Conservation (phyloP, 1,140 invertebrate genomes). For the Cryptotermes secundus region DNA sequence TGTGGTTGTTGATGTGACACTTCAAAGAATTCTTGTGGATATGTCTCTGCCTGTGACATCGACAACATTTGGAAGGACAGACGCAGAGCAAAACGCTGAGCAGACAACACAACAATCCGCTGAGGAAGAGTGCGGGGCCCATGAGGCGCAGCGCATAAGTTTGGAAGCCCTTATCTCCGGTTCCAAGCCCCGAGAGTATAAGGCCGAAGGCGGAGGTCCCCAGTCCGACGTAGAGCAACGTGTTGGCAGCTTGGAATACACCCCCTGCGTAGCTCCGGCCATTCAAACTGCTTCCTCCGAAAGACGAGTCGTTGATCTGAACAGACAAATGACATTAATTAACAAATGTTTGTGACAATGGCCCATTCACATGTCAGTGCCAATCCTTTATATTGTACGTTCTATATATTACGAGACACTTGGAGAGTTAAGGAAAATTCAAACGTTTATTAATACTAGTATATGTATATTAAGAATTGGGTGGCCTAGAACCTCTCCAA, state of each 20-base stretch:
- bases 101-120: slow-evolving; percentile 58
- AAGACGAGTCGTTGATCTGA: slow-evolving; percentile 74
- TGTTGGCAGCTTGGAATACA: slow-evolving; percentile 64
- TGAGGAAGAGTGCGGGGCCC: slow-evolving; percentile 71
- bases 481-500: no score
- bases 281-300: slow-evolving; percentile 66
- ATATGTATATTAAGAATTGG: no score
- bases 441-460: no score
- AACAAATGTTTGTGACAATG: neutral
- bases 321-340: slow-evolving; percentile 39
- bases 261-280: slow-evolving; percentile 48
- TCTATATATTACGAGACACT: no score
- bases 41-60: slow-evolving; percentile 43
- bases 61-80: slow-evolving; percentile 55
- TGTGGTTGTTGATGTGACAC: neutral
- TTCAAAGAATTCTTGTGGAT: slow-evolving; percentile 39
- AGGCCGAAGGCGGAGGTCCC: slow-evolving; percentile 77
- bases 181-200: slow-evolving; percentile 84
- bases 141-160: slow-evolving; percentile 79
- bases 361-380: no score
- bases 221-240: slow-evolving; percentile 80
- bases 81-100: slow-evolving; percentile 59
- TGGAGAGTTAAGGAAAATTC: no score
- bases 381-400: no score
- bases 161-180: slow-evolving; percentile 86